These are phyloP conservation scores for Amblyteles armatorius DNA, from an alignment of 2,888 invertebrate genomes.

Conservation along the genomic window DNA sequence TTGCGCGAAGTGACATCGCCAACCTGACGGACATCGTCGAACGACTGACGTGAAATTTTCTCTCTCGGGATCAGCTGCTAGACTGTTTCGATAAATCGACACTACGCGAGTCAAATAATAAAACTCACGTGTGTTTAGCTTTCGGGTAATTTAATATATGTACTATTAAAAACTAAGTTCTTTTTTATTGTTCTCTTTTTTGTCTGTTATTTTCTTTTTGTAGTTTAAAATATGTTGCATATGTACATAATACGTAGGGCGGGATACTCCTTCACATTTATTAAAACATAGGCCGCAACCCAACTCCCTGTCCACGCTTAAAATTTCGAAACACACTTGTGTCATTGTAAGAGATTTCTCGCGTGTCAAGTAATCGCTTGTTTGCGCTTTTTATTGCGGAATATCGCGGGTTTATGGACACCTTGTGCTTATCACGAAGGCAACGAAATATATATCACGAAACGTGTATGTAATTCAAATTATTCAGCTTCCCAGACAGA, in stretches of 20 bases:
- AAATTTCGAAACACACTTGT: conserved; percentile 56
- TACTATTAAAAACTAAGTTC: conserved; percentile 75
- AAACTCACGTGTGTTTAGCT: not conserved
- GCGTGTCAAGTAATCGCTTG: not conserved
- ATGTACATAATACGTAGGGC: conserved; percentile 75
- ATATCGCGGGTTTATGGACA: too few relatives aligned
- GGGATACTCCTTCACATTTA: conserved; percentile 69
- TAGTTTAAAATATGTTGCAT: conserved; percentile 83
- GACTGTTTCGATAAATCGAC: not conserved
- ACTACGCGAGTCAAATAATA: not conserved
- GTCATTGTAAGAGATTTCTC: conserved; percentile 10
- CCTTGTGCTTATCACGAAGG: not conserved
- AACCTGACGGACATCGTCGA: conserved; percentile 26
- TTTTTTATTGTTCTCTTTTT: conserved; percentile 70
- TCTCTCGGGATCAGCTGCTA: not conserved
- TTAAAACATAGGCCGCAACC: conserved; percentile 74
- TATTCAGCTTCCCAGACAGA: not conserved
- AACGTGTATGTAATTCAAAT: conserved; percentile 26
- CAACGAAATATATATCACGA: not conserved
- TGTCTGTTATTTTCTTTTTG: conserved; percentile 61
- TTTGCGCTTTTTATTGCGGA: not conserved
- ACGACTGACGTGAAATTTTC: conserved; percentile 6
- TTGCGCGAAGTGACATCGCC: not conserved
- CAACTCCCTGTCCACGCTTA: conserved; percentile 74
- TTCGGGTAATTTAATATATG: conserved; percentile 70